phyloP scores from a whole-genome alignment of 2,888 invertebrate species.

The Phragmatobia fuliginosa region DNA sequence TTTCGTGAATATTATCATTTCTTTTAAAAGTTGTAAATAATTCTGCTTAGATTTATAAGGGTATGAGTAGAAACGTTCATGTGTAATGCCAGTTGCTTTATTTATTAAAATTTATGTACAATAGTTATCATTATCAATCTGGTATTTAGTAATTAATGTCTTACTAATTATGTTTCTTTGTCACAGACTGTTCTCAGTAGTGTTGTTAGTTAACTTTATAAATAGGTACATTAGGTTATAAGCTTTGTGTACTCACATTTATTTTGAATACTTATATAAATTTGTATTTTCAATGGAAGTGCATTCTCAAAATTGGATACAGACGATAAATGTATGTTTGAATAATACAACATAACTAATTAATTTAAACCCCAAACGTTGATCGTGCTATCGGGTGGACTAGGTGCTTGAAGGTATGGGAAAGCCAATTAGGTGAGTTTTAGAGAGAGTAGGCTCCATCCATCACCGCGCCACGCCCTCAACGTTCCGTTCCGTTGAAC shows the following conservation, averaged over 20 bases:
- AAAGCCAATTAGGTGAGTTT: conserved; percentile 82
- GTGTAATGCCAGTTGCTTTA: conserved; percentile 40
- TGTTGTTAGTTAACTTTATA: neutral
- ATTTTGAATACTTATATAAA: neutral
- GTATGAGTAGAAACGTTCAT: conserved; percentile 35
- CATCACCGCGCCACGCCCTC: conserved; percentile 77
- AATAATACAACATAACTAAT: conserved; percentile 39
- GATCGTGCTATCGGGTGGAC: conserved; percentile 62
- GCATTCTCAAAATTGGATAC: neutral
- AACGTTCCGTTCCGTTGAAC: conserved; percentile 66
- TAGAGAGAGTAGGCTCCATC: conserved; percentile 75
- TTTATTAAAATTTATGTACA: conserved; percentile 29
- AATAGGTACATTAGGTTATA: neutral
- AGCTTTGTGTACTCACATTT: neutral
- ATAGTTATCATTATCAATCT: neutral
- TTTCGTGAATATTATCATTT: conserved; percentile 48
- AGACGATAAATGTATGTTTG: conserved; percentile 1
- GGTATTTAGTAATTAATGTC: neutral
- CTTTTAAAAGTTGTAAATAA: conserved; percentile 47
- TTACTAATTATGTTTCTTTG: neutral
- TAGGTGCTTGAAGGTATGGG: conserved; percentile 61
- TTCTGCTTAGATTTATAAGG: conserved; percentile 47
- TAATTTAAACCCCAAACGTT: conserved; percentile 47
- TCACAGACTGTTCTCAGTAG: neutral
- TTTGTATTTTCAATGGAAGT: neutral